These are phyloP conservation scores for Chelonus formosanus DNA, from an alignment of 2,888 invertebrate genomes.

Conservation along the genomic window DNA sequence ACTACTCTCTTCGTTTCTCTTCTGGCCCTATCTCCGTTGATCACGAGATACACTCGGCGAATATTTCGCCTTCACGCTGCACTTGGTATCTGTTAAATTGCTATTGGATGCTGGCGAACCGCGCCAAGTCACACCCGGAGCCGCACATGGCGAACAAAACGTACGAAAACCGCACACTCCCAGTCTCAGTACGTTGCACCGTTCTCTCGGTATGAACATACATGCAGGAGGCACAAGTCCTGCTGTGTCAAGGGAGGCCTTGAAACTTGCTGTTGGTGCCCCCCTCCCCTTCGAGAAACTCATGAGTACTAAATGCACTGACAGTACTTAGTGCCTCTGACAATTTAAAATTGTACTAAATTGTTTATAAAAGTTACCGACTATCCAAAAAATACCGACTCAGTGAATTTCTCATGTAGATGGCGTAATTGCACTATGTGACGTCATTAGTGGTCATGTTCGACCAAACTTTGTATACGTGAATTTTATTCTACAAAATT, in stretches of 20 bases:
- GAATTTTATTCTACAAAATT: too few relatives aligned
- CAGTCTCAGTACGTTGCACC: constrained; percentile 22
- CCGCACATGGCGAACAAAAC: constrained; percentile 53
- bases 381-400: too few relatives aligned
- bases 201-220: constrained; percentile 14
- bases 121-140: constrained; percentile 51
- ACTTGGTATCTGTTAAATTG: neutral
- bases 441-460: too few relatives aligned
- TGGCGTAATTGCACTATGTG: too few relatives aligned
- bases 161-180: constrained; percentile 25
- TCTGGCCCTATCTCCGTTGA: neutral
- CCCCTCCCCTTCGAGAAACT: neutral
- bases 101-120: constrained; percentile 32
- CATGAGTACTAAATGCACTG: neutral
- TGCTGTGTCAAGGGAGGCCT: constrained; percentile 21
- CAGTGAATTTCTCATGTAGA: too few relatives aligned
- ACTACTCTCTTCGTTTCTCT: neutral
- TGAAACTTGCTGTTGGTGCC: constrained; percentile 18
- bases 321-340: neutral
- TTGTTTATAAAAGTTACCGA: neutral
- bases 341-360: too few relatives aligned
- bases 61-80: neutral
- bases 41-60: neutral
- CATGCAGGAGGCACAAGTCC: constrained; percentile 22
- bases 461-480: too few relatives aligned